A percentile compares a stretch with the other conserved stretches of the same genome.
These are phyloP conservation scores for Cotesia typhae DNA, from an alignment of 1,140 invertebrate species.

Conservation along the genomic window DNA sequence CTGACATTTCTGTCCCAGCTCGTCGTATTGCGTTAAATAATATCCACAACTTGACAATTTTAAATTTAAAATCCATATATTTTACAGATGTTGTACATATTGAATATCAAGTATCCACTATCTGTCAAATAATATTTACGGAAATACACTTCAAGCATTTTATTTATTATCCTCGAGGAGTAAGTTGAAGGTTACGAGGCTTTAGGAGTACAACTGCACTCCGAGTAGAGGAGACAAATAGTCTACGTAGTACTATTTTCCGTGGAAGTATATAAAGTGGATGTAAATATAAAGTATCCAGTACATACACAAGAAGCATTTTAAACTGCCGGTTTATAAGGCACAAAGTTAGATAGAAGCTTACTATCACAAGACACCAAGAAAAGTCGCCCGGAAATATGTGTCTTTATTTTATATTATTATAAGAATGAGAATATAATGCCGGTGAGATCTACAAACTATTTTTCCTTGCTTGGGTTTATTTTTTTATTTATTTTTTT, in stretches of 20 bases:
- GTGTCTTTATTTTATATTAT: conserved; percentile 47
- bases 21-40: not conserved
- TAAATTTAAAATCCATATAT: too few species aligned
- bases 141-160: conserved; percentile 27
- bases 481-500: not conserved
- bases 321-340: conserved; percentile 22
- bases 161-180: too few species aligned
- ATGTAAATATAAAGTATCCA: conserved; percentile 27
- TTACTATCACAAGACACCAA: not conserved
- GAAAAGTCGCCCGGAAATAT: not conserved
- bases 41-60: conserved; percentile 2
- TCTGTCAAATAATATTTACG: conserved; percentile 22
- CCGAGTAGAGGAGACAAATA: conserved; percentile 8
- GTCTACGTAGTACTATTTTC: not conserved
- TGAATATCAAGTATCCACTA: not conserved
- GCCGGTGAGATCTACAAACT: conserved; percentile 53
- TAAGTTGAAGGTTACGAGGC: conserved; percentile 49
- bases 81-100: not conserved
- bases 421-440: conserved; percentile 47
- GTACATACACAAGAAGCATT: not conserved
- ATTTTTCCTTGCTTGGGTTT: conserved; percentile 36
- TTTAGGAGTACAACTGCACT: conserved; percentile 49
- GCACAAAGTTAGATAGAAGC: not conserved
- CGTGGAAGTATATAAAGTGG: conserved; percentile 1
- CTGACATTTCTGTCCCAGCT: conserved; percentile 23